These are phyloP conservation scores for Ibidorhyncha struthersii DNA, from an alignment of 2,113 vertebrate species.

Conservation along the genomic window DNA sequence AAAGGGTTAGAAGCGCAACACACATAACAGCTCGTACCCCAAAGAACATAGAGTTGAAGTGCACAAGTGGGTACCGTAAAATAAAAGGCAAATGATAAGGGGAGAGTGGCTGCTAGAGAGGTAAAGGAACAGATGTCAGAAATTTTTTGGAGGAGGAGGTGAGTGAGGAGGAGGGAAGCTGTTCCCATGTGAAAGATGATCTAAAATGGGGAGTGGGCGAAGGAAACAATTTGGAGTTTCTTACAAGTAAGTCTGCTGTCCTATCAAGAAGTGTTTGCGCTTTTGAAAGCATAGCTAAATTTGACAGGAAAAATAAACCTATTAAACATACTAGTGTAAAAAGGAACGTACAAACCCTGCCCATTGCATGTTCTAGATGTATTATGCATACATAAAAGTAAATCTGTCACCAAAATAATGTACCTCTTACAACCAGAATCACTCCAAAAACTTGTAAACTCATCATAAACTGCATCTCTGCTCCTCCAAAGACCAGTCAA, in stretches of 20 bases:
- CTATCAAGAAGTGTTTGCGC: conserved; percentile 36
- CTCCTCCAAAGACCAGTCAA: background rate
- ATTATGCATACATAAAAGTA: background rate
- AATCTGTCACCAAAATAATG: background rate
- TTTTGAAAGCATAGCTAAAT: conserved; percentile 37
- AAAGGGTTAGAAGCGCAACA: conserved; percentile 15
- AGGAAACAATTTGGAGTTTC: conserved; percentile 53
- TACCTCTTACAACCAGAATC: background rate
- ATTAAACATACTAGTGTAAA: background rate
- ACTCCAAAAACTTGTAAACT: background rate
- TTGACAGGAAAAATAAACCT: conserved; percentile 41
- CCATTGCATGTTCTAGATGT: background rate
- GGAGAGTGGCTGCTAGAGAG: conserved; percentile 1
- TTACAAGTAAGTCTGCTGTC: conserved; percentile 51
- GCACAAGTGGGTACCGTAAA: conserved; percentile 13
- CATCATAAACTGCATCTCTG: background rate
- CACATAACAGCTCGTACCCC: background rate
- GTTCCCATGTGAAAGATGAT: conserved; percentile 67
- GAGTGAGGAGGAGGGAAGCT: conserved; percentile 60
- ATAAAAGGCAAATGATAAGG: conserved; percentile 43
- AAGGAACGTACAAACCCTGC: background rate
- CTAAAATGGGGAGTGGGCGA: conserved; percentile 64
- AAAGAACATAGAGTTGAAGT: background rate
- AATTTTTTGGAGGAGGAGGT: conserved; percentile 54
- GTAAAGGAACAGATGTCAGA: conserved; percentile 65